Conservation (phyloP, 2,888 invertebrate genomes). For the Drosophila subsilvestris region DNA sequence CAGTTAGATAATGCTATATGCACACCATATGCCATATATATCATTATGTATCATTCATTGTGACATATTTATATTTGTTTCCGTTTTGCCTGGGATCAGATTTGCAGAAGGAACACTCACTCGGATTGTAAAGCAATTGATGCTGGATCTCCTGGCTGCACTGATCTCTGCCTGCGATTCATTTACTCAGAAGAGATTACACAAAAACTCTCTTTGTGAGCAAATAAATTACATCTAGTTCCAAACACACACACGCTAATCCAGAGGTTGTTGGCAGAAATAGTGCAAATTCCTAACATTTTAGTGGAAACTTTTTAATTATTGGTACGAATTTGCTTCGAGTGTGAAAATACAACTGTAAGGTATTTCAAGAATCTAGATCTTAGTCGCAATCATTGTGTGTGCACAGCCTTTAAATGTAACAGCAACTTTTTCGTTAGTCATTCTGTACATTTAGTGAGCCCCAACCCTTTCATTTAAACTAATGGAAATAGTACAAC, state of each 20-base stretch:
- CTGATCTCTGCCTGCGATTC: no score
- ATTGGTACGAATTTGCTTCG: no score
- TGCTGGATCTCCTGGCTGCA: background rate
- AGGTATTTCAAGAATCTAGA: background rate
- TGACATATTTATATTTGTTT: slow-evolving; percentile 22
- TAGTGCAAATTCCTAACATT: no score
- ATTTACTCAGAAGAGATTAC: background rate
- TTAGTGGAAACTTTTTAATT: no score
- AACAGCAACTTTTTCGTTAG: background rate
- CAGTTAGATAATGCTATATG: slow-evolving; percentile 15
- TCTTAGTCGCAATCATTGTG: no score
- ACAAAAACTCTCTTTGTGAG: no score
- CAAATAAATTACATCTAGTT: no score
- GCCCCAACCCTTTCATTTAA: background rate
- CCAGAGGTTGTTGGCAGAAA: no score
- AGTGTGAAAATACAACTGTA: no score
- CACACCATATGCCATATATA: background rate
- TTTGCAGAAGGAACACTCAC: background rate
- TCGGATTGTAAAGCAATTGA: background rate
- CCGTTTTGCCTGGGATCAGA: slow-evolving; percentile 13
- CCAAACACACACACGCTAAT: no score
- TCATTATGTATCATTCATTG: slow-evolving; percentile 3
- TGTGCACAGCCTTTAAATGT: no score
- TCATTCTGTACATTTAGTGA: background rate
- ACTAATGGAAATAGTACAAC: background rate